phyloP scores from a whole-genome alignment of 1,140 invertebrate species.

The Plectrocnemia conspersa region DNA sequence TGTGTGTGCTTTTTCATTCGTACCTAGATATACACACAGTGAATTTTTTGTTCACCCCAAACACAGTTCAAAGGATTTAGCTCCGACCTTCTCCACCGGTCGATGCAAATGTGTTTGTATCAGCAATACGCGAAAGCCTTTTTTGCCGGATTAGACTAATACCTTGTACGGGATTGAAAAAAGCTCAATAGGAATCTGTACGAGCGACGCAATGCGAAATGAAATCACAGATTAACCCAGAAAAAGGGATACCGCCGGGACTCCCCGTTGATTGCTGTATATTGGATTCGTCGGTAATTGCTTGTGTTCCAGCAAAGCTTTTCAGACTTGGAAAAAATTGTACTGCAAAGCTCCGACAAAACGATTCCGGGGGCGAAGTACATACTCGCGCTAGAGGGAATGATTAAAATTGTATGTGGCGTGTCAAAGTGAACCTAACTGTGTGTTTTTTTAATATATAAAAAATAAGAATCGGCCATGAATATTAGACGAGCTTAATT shows the following conservation, averaged over 20 bases:
- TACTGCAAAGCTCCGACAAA: slow-evolving; percentile 16
- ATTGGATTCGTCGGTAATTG: slow-evolving; percentile 25
- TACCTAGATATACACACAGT: no score
- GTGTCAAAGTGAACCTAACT: no score
- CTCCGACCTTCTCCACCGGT: not conserved
- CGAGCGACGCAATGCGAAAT: slow-evolving; percentile 9
- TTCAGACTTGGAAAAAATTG: slow-evolving; percentile 6
- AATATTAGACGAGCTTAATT: no score
- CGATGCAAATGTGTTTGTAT: slow-evolving; percentile 22
- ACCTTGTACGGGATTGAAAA: slow-evolving; percentile 22
- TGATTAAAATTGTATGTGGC: no score
- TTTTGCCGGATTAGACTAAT: slow-evolving; percentile 21
- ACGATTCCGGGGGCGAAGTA: slow-evolving; percentile 9
- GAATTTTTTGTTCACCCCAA: slow-evolving; percentile 4
- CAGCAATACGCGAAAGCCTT: not conserved
- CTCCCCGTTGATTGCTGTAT: slow-evolving; percentile 19
- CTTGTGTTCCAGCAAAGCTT: slow-evolving; percentile 8
- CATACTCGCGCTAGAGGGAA: no score
- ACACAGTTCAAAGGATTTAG: slow-evolving; percentile 4
- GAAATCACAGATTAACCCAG: slow-evolving; percentile 23
- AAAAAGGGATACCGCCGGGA: slow-evolving; percentile 18
- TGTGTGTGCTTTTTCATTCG: no score
- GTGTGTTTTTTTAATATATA: no score
- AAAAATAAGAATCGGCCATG: no score
- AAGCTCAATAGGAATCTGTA: slow-evolving; percentile 17